Base-by-base conservation (phyloP, 2,113 vertebrate species). In the Mustelus asterias region DNA sequence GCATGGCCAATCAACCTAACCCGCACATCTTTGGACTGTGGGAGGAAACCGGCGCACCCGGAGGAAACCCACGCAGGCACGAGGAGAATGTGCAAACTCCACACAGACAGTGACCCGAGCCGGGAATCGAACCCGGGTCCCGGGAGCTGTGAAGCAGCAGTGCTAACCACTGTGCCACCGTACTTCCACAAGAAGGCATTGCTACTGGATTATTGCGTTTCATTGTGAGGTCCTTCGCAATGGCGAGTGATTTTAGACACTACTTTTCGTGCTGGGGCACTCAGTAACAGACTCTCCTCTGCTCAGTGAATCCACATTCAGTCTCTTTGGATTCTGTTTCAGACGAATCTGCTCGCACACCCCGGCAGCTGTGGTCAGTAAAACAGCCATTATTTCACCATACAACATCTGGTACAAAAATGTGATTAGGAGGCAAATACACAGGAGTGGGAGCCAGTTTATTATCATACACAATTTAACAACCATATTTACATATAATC, bases 391-490 rank as follows among this genome's bases (percentile, higher is more conserved):
- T 54, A 95, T 54, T 72, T 95, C 48, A 33, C 94, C 69, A 33
- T 22, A 16, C 41, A 72, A 76, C 69, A 95, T 95, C 94, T 72
- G 69, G 67, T 18, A 8, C 2, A 65, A 63, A 67, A 93, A 65
- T 93, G 33, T 93, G 89, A 33, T 93, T 37, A 16, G 41, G 44
- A 95, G 94, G 69, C 48, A 95, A 54, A 48, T 26, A 72, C 10
- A 29, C 11, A 20, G 69, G 69, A 72, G 41, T 54, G 41, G 94
- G 41, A 72, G 44, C 54, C 20, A 70, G 14, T 72, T 72, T 65
- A 72, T 44, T 76, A 95, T 54, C 94, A 95, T 76, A 72, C 67
- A 44, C 94, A 72, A 76, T 54, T 95, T 95, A 72, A 95, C 67
- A 95, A 24, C 67, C 24, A 54, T 44, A 72, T 13, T 72, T 41